Evolutionary conservation across 2,113 vertebrate genomes (phyloP).

Genomic region (Poicephalus meyeri): DNA sequence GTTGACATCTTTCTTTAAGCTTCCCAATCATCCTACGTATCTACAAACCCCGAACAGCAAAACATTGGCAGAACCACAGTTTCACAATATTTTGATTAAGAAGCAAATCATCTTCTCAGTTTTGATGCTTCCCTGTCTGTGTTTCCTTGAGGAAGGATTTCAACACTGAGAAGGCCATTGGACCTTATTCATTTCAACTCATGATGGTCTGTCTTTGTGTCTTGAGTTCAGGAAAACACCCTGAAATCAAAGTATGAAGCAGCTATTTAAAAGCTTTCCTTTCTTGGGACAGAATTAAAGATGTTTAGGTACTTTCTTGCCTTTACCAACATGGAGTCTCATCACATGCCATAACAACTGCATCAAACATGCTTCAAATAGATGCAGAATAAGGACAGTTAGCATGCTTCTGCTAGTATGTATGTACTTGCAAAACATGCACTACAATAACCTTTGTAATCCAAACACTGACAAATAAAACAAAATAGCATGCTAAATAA

Average conservation of each 20-base stretch:
- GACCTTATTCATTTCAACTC: neutral
- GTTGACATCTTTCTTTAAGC: slow-evolving; percentile 59
- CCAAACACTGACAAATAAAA: neutral
- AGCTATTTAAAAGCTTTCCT: neutral
- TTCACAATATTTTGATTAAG: slow-evolving; percentile 40
- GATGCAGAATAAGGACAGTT: neutral
- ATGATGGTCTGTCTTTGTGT: neutral
- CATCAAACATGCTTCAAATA: neutral
- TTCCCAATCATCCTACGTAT: neutral
- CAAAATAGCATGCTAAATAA: neutral
- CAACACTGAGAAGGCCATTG: neutral
- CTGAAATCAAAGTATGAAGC: neutral
- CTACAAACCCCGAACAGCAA: neutral
- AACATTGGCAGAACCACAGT: neutral
- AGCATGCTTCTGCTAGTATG: neutral
- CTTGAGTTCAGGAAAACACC: neutral
- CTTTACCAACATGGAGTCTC: neutral
- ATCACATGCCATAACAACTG: neutral
- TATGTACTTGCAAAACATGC: neutral
- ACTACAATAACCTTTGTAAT: neutral
- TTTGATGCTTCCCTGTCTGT: neutral
- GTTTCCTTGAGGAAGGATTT: slow-evolving; percentile 1
- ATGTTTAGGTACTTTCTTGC: neutral
- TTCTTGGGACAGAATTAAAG: neutral
- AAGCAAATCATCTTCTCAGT: neutral